Conservation (phyloP, 2,113 vertebrate species). For the Albula glossodonta region DNA sequence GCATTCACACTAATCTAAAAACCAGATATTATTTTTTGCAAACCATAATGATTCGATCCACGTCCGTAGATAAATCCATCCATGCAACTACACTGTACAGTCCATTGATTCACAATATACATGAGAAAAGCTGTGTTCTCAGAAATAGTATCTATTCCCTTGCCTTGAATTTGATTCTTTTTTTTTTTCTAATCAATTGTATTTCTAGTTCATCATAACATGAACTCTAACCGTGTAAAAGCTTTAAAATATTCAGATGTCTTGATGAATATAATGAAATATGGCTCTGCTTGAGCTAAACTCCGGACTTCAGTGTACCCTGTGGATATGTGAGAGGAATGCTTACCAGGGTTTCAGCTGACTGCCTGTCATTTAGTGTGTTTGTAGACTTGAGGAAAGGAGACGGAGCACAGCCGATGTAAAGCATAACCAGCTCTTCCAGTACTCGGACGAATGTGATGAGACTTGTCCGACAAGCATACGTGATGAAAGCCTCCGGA, state of each 20-base stretch:
- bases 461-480: neutral
- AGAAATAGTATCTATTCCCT: neutral
- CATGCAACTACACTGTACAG: neutral
- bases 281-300: too few relatives aligned
- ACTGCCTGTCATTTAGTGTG: neutral
- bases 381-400: neutral
- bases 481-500: neutral
- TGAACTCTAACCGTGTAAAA: slow-evolving; percentile 1
- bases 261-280: neutral
- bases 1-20: slow-evolving; percentile 6
- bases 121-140: too few relatives aligned
- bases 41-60: neutral
- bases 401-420: neutral
- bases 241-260: neutral
- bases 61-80: neutral
- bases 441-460: neutral
- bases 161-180: neutral
- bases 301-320: neutral
- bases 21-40: slow-evolving; percentile 19
- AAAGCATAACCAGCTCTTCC: neutral
- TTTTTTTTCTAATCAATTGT: neutral
- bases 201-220: neutral
- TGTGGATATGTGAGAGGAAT: neutral
- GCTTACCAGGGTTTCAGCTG: neutral
- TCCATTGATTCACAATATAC: neutral